Evolutionary conservation across 2,113 vertebrate genomes (phyloP).

Genomic region (Cyrtonyx montezumae): DNA sequence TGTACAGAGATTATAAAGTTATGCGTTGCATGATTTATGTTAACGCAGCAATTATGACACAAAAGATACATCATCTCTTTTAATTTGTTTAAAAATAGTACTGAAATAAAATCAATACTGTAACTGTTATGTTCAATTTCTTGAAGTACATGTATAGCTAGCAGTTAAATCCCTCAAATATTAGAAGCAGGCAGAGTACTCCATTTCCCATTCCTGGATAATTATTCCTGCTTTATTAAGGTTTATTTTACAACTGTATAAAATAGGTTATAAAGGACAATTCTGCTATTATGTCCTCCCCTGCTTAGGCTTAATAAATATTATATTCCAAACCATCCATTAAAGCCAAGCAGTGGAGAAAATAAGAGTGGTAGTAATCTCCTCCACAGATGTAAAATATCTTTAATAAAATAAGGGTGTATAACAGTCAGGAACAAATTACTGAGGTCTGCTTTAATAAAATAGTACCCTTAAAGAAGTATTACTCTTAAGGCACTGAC

Average conservation of each 20-base stretch:
- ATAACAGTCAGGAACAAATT: constrained; percentile 76
- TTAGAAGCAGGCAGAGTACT: constrained; percentile 4
- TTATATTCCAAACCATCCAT: constrained; percentile 58
- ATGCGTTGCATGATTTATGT: not conserved
- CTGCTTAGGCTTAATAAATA: constrained; percentile 72
- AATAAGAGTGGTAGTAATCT: constrained; percentile 64
- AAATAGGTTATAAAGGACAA: constrained; percentile 70
- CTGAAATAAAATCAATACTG: not conserved
- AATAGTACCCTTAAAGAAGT: constrained; percentile 72
- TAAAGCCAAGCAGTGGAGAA: constrained; percentile 70
- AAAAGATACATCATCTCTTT: not conserved
- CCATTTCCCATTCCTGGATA: constrained; percentile 37
- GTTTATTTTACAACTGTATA: constrained; percentile 74
- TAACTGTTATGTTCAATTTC: not conserved
- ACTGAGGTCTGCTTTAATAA: constrained; percentile 71
- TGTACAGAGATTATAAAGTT: not conserved
- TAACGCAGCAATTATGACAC: not conserved
- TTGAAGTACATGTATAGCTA: not conserved
- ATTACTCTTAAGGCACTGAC: constrained; percentile 63
- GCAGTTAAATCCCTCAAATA: constrained; percentile 49
- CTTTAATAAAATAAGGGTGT: constrained; percentile 72
- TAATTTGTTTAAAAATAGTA: not conserved
- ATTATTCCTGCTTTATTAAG: constrained; percentile 75
- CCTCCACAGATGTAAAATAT: constrained; percentile 70
- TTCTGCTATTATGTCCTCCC: constrained; percentile 61